phyloP scores from a whole-genome alignment of 2,797 vertebrate genomes.

The Amblyopsis hoosieri region DNA sequence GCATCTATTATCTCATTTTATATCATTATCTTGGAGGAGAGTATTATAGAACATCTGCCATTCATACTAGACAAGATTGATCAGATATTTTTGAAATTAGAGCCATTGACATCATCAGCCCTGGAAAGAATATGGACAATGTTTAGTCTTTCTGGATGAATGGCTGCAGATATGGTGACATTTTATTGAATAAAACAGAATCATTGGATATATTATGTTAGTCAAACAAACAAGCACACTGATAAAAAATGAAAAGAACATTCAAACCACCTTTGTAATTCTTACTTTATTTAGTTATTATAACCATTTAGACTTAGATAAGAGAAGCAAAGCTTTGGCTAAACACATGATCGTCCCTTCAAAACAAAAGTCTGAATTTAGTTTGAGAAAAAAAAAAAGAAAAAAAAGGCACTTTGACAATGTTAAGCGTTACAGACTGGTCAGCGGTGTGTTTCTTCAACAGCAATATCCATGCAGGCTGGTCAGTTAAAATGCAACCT shows the following conservation, averaged over 20 bases:
- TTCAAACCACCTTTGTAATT: slow-evolving; percentile 22
- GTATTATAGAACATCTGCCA: slow-evolving; percentile 26
- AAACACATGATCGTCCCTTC: slow-evolving; percentile 42
- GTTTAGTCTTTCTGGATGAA: too few species aligned
- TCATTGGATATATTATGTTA: not conserved
- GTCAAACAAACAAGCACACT: not conserved
- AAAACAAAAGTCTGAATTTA: not conserved
- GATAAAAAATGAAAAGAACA: not conserved
- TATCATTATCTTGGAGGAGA: slow-evolving; percentile 17
- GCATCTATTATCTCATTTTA: slow-evolving; percentile 13
- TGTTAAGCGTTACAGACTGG: slow-evolving; percentile 22
- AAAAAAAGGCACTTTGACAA: slow-evolving; percentile 59
- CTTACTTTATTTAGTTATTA: slow-evolving; percentile 68
- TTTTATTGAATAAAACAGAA: slow-evolving; percentile 10
- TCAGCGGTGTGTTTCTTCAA: slow-evolving; percentile 24
- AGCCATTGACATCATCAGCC: slow-evolving; percentile 12
- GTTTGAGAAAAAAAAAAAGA: slow-evolving; percentile 23
- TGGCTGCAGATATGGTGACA: too few species aligned
- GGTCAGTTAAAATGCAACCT: slow-evolving; percentile 26
- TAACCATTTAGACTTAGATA: slow-evolving; percentile 44
- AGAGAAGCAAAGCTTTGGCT: slow-evolving; percentile 50
- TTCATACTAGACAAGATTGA: not conserved
- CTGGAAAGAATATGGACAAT: too few species aligned
- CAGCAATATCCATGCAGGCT: slow-evolving; percentile 16
- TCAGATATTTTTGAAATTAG: slow-evolving; percentile 16